Base-by-base conservation (phyloP, 2,113 vertebrate species). In the Okapia johnstoni region DNA sequence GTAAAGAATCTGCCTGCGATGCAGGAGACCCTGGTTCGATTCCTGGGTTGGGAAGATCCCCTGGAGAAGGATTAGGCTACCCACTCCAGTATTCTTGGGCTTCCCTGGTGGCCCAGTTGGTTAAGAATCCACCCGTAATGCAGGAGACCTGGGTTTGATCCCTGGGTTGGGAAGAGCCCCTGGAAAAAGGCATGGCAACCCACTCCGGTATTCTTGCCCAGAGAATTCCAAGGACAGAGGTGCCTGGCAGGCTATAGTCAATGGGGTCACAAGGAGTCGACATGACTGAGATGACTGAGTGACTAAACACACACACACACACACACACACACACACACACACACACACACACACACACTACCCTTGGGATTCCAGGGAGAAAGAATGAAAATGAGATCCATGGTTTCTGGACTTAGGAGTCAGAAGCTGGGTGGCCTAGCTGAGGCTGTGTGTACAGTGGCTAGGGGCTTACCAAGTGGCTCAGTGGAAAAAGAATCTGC, bases 271-370 rank as follows among this genome's bases (percentile, higher is more conserved):
- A 73, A 13, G 10, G 66, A 73, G 66, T 40, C 66, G 66, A 73
- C 66, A 73, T 1, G 1, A 40, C 21, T 73, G 36, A 40, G 36
- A 73, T 1, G 1, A 40, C 21, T 73, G 36, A 40, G 36, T 40
- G 66, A 40, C 19, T 23, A 40, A 25, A 73, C 36, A 40, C n/a
- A 66, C 17, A 36, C 0, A 40, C 0, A 73, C 36, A 40, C n/a
- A 66, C n/a, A 36, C 0, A 2, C 9, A 40, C 19, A 40, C 9
- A 40, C 0, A 73, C 36, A 40, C n/a, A 66, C n/a, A 36, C 0
- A 2, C 9, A 40, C 19, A 40, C 9, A 52, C 15, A 52, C 4
- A 52, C 50, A 52, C 15, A 70, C n/a, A 40, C 0, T 81, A 16
- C 25, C 25, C 4, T 48, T 60, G 10, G 77, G 81, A 16, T 14